Evolutionary conservation across 2,113 vertebrate genomes (phyloP), one percentile per base, ranked within the genome.

Genomic region (Eurypyga helias): DNA sequence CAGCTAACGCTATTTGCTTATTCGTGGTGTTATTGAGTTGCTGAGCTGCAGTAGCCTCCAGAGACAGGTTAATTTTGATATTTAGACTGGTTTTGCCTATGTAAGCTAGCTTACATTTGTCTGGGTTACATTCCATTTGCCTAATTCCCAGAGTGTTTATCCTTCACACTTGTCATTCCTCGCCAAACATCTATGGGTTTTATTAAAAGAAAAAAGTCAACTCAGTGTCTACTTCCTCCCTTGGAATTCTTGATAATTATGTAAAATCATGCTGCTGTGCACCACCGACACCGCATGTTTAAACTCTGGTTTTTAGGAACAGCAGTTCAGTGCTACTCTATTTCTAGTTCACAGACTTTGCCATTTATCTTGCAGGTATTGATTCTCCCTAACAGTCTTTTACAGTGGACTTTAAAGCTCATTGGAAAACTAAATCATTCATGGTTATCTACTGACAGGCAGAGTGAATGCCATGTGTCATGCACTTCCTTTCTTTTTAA

Each of bases 351-450:
- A 48, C 29, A 86, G 76, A 75, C 61, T 62, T 83, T 41, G 34
- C 49, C 31, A 64, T 90, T 90, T 86, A 33, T 90, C 83, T 95
- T 89, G 18, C 65, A 83, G 31, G 19, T 92, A 92, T 90, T 92
- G 94, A 79, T 93, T 95, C 96, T 91, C 57, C 34, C 28, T 91
- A 78, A 48, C 58, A n/a, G 73, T 78, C 45, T 87, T 92, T 92
- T 83, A 91, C 43, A 78, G 62, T 76, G 72, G 69, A 58, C 83
- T 89, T 84, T 82, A 90, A 76, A 91, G n/a, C 78, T 90, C 41
- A 36, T 69, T 95, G 84, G 61, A 83, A 89, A 83, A 72, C 78
- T 79, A 61, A 91, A 85, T 94, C 49, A 54, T 94, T 95, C 57
- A 85, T 95, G 73, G 41, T 89, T 75, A 57, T 81, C 77, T 91